Evolutionary conservation across 2,888 invertebrate genomes (phyloP).

Genomic region (Drosophila prolongata): DNA sequence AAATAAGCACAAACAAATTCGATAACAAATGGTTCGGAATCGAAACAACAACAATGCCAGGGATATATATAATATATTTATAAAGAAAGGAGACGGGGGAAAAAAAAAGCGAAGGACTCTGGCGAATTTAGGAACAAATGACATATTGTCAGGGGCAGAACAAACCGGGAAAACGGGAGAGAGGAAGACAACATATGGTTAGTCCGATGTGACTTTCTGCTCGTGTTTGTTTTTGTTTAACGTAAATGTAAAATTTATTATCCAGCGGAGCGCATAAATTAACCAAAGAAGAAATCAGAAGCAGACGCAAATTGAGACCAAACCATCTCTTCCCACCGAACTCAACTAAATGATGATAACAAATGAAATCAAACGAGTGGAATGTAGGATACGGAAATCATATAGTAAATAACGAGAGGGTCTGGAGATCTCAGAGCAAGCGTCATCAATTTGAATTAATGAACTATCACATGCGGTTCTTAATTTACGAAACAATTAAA

Average conservation of each 20-base stretch:
- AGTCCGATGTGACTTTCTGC: constrained; percentile 37
- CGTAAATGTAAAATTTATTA: constrained; percentile 80
- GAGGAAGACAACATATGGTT: constrained; percentile 25
- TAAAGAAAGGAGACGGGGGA: constrained; percentile 23
- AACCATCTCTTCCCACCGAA: constrained; percentile 2
- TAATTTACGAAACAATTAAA: constrained; percentile 2
- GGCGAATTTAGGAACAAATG: constrained; percentile 68
- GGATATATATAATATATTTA: constrained; percentile 47
- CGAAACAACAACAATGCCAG: constrained; percentile 60
- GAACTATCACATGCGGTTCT: constrained; percentile 9
- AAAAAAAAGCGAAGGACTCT: constrained; percentile 54
- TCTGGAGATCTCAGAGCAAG: background rate
- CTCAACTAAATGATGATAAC: constrained; percentile 42
- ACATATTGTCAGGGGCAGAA: constrained; percentile 72
- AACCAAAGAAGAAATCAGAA: constrained; percentile 66
- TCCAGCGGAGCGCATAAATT: constrained; percentile 78
- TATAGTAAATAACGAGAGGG: background rate
- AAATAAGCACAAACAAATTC: constrained; percentile 73
- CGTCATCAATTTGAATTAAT: constrained; percentile 35
- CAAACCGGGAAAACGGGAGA: constrained; percentile 1
- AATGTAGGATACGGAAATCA: constrained; percentile 33
- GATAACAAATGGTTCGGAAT: constrained; percentile 77
- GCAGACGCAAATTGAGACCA: constrained; percentile 47
- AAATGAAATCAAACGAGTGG: constrained; percentile 49
- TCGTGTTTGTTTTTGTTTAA: constrained; percentile 61